Percentiles rank a stretch among this genome's conserved stretches.
These are phyloP conservation scores for Campopleginae sp. DNA, from an alignment of 2,888 invertebrate genomes.

Conservation along the genomic window DNA sequence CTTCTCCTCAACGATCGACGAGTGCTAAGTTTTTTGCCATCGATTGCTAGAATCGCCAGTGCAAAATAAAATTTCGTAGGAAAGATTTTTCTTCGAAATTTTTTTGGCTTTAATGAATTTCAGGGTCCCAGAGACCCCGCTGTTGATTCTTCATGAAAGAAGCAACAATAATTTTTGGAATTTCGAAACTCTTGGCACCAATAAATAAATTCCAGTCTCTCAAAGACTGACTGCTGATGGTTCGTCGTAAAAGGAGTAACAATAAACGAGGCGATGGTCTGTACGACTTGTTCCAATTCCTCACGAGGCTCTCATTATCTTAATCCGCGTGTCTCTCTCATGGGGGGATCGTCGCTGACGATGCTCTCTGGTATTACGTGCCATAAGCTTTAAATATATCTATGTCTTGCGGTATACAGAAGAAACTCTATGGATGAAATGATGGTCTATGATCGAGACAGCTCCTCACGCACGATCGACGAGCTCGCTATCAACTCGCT, in stretches of 20 bases:
- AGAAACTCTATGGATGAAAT: slow-evolving; percentile 15
- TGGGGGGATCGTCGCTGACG: slow-evolving; percentile 36
- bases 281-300: slow-evolving; percentile 65
- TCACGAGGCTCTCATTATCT: slow-evolving; percentile 66
- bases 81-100: no score
- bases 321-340: slow-evolving; percentile 63
- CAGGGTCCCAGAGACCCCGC: no score
- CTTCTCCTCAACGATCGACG: neutral
- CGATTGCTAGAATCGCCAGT: no score
- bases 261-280: slow-evolving; percentile 55
- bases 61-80: no score
- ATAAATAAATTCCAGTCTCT: neutral
- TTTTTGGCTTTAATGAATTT: no score
- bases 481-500: slow-evolving; percentile 31
- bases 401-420: neutral
- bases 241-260: slow-evolving; percentile 36
- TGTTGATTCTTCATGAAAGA: no score
- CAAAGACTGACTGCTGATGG: neutral
- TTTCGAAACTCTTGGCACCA: neutral
- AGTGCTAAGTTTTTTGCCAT: neutral
- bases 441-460: slow-evolving; percentile 55
- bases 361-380: slow-evolving; percentile 44
- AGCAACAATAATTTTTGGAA: neutral
- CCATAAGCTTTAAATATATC: slow-evolving; percentile 18
- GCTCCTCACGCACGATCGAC: slow-evolving; percentile 56